Conservation (phyloP, 2,113 vertebrate species). For the Nibea coibor region DNA sequence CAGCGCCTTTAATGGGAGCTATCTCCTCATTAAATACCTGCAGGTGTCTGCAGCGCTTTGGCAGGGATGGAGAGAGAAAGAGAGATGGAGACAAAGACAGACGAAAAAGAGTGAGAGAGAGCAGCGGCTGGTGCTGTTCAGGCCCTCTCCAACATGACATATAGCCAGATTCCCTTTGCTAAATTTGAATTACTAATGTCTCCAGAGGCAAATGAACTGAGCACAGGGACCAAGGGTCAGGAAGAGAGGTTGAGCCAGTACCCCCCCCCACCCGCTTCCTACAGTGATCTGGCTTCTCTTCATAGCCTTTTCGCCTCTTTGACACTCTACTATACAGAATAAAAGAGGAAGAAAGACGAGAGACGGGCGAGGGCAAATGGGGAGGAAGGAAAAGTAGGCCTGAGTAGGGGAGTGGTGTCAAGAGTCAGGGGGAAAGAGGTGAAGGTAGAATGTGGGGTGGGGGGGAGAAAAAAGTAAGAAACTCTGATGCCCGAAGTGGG, state of each 20-base stretch:
- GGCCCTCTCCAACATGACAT: slow-evolving; percentile 62
- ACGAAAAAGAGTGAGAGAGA: slow-evolving; percentile 15
- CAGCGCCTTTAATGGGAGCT: slow-evolving; percentile 78
- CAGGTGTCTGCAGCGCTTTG: slow-evolving; percentile 63
- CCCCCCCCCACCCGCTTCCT: slow-evolving; percentile 11
- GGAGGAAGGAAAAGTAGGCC: slow-evolving; percentile 1
- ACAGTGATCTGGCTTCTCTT: slow-evolving; percentile 54
- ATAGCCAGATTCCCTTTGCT: slow-evolving; percentile 58
- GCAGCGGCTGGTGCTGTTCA: slow-evolving; percentile 46
- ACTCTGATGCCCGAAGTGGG: slow-evolving; percentile 60
- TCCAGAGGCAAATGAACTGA: slow-evolving; percentile 45
- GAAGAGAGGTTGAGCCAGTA: slow-evolving; percentile 37
- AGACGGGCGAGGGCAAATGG: slow-evolving; percentile 32
- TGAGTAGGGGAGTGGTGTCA: slow-evolving; percentile 6
- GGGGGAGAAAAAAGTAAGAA: slow-evolving; percentile 29
- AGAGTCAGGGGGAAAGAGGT: slow-evolving; percentile 21
- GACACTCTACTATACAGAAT: slow-evolving; percentile 38
- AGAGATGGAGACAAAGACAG: slow-evolving; percentile 24
- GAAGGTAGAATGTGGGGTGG: slow-evolving; percentile 12
- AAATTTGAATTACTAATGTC: slow-evolving; percentile 71
- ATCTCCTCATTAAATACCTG: slow-evolving; percentile 81
- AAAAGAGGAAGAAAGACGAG: slow-evolving; percentile 29
- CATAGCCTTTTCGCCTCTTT: slow-evolving; percentile 32
- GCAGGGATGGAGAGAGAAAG: slow-evolving; percentile 35
- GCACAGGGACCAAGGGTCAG: slow-evolving; percentile 56